Base-by-base conservation (phyloP, 2,113 vertebrate genomes). In the Gymnobelideus leadbeateri region DNA sequence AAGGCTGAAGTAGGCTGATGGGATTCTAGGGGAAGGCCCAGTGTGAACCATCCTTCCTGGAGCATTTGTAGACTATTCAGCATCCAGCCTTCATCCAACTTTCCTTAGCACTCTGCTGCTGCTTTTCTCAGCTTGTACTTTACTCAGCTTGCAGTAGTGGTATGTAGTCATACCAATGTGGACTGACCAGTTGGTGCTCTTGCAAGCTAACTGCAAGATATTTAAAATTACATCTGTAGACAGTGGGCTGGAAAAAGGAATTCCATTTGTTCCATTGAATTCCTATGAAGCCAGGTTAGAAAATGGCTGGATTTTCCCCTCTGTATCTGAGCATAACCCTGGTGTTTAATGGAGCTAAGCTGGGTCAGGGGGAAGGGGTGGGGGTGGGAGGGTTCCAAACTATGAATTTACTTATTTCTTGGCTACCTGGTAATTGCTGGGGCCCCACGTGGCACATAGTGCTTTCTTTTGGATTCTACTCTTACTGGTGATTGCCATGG, bases 261-360 rank as follows among this genome's bases (percentile, higher is more conserved):
- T 84, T 84, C 61, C 61, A 77, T 77, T 77, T n/a, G 61, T 77
- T 77, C 68, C 68, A 84, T 8, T 43, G 68, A 84, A 84, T 84
- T 84, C 68, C 37, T n/a, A 84, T 23, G 68, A 84, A 84, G n/a
- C n/a, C 68, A 21, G 68, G 6, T 55, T 93, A 28, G 57, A 2
- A 94, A 95, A 46, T 94, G 19, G 54, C 47, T 84, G 68, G 19
- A 84, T 84, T 84, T 84, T 84, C 43, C 43, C 68, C 68, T 43
- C 68, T 84, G 37, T 5, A 51, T 92, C 94, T 95, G 91, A 92
- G 90, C 50, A 92, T 50, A 68, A 53, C n/a, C 93, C 55, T 92
- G 16, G 26, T 92, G 5, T 61, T 68, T 26, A 24, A 91, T 26
- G 49, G 52, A 52, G 53, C 92, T 31, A 51, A 46, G 5, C 90